Evolutionary conservation across 2,888 invertebrate species (phyloP).

Genomic region (Lacanobia oleracea): DNA sequence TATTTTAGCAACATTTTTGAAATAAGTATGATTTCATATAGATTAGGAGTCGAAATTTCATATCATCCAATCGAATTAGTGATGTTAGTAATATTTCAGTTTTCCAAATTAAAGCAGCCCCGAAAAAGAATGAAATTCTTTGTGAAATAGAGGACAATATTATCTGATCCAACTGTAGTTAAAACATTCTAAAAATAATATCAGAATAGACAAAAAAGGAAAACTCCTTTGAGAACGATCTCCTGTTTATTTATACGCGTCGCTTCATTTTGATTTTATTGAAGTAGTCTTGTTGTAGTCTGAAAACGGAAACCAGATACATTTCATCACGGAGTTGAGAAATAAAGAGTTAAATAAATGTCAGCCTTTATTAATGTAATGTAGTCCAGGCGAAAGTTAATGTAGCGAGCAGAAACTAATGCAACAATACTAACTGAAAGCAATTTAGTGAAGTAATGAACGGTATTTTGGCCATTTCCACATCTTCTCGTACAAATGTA

Average conservation of each 20-base stretch:
- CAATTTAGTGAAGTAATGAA: constrained; percentile 27
- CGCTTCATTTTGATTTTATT: constrained; percentile 51
- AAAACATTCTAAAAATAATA: constrained; percentile 44
- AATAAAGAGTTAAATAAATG: constrained; percentile 37
- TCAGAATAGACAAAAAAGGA: constrained; percentile 39
- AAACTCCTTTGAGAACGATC: constrained; percentile 35
- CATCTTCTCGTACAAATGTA: constrained; percentile 4
- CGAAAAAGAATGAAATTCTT: neutral
- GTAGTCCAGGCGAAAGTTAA: constrained; percentile 42
- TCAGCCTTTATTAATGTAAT: constrained; percentile 23
- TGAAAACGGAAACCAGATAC: constrained; percentile 41
- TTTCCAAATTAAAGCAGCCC: neutral
- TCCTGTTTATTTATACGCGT: constrained; percentile 49
- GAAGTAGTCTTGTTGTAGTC: constrained; percentile 33
- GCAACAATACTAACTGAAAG: constrained; percentile 35
- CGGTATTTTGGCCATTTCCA: constrained; percentile 12
- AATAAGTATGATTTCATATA: too few relatives aligned
- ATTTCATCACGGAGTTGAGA: constrained; percentile 29
- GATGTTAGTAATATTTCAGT: neutral
- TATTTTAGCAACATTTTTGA: too few relatives aligned
- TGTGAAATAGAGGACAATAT: neutral
- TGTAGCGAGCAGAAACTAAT: constrained; percentile 28
- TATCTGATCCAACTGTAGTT: constrained; percentile 8
- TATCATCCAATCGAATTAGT: neutral
- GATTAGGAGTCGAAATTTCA: too few relatives aligned